Percentiles rank a stretch among this genome's conserved stretches.
phyloP scores from a whole-genome alignment of 2,113 vertebrate species.

The Etia nguti region DNA sequence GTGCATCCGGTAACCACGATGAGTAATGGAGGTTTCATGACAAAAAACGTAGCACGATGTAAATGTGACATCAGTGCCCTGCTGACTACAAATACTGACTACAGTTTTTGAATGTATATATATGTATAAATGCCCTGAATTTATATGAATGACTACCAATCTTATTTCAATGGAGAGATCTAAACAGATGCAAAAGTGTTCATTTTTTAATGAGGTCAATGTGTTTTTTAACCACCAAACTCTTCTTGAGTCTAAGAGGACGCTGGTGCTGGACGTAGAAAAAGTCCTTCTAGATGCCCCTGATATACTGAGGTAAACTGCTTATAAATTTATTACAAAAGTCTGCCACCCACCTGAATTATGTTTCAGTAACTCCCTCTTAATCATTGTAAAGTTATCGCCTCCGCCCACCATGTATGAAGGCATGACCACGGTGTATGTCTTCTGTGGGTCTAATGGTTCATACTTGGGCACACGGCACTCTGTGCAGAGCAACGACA shows the following conservation, averaged over 20 bases:
- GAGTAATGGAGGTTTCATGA: accelerated
- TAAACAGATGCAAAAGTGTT: too few species aligned
- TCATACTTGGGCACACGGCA: slow-evolving; percentile 83
- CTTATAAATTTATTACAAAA: background rate
- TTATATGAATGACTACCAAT: too few species aligned
- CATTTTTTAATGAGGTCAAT: background rate
- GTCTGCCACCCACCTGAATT: slow-evolving; percentile 74
- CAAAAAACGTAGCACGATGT: background rate
- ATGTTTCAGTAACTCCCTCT: slow-evolving; percentile 76
- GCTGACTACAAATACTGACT: too few species aligned
- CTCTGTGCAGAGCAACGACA: slow-evolving; percentile 79
- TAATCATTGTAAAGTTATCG: slow-evolving; percentile 82
- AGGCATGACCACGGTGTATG: slow-evolving; percentile 79
- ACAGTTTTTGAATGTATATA: too few species aligned
- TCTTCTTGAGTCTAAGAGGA: too few species aligned
- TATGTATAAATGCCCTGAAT: too few species aligned
- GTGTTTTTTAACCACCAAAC: background rate
- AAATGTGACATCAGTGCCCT: too few species aligned
- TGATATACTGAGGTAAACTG: background rate
- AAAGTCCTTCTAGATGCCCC: background rate
- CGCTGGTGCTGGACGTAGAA: background rate
- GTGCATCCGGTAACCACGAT: background rate
- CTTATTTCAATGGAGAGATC: too few species aligned
- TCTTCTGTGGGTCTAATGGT: slow-evolving; percentile 67
- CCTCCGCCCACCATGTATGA: slow-evolving; percentile 80